Evolutionary conservation across 2,888 invertebrate genomes (phyloP), one percentile per base, ranked within the genome.

Genomic region (Anodontia alba): DNA sequence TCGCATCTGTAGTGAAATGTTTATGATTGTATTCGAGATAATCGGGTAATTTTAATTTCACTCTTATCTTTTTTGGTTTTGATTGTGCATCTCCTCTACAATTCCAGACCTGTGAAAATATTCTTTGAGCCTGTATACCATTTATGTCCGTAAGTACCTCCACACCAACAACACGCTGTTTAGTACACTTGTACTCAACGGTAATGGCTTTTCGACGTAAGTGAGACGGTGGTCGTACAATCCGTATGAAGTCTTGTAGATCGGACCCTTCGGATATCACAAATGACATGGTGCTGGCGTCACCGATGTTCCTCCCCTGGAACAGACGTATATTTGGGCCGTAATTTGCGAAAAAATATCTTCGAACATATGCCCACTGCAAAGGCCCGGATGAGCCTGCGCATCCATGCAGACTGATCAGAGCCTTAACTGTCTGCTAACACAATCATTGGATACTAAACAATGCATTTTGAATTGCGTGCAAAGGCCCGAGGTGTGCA

Each of bases 21-120:
- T 90, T 90, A 33, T 89, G 90, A 71, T 89, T 86, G 73, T 87
- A 90, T 1, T 81, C 87, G 33, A 90, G 29, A 26, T 80, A 68
- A 26, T 81, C 81, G 10, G 88, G 82, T 17, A 91, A 33, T 31
- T 80, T 78, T 29, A 91, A 68, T 74, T 73, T 80, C 12, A 90
- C 73, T 38, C 42, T 76, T 72, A 80, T 88, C 23, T 36, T 38
- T 42, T 57, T 82, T 20, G 23, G n/a, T 0, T n/a, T 38, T 15
- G 3, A 23, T 12, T 43, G 43, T 8, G n/a, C 54, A 15, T 43
- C 67, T 54, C 69, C 54, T 12, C 51, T 71, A 68, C 91, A 91
- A 38, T 80, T 82, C 89, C 90, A 90, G 0, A 80, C 69, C 80
- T 86, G 87, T 62, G 62, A 12, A 76, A 87, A 89, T 51, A 89